Evolutionary conservation across 53 echinoderm and acorn worm species (phyloP), one percentile per base, ranked within the genome.

Genomic region (Stichopus horrens): DNA sequence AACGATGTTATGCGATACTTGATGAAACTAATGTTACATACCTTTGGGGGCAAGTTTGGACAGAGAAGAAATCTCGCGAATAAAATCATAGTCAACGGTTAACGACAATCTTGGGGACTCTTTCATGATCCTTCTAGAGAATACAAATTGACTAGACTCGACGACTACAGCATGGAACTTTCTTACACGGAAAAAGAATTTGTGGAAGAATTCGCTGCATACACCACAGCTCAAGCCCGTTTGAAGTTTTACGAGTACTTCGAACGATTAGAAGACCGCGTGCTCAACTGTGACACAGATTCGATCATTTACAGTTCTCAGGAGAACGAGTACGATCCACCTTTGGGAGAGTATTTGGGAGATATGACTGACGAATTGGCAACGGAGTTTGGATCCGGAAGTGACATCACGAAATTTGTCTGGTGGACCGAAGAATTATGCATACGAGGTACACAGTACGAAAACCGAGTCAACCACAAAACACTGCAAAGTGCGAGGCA

Each of bases 311-410:
- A 90, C 23, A 74, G 89, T 73, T 80, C 73, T 21, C 19, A 20
- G 5, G 63, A 86, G 3, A 9, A 16, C 5, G 90, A 86, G 9
- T 10, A 80, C 0, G 82, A 90, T 23, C 58, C 90, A 14, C 82
- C 54, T 4, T 90, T 87, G 0, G 92, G 92, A 13, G 74, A 78
- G 8, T 90, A 83, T 20, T 53, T 92, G 60, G 90, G 90, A 7
- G 92, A 92, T 54, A 92, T 92, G 90, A 92, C 92, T 90, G n/a
- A n/a, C n/a, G n/a, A n/a, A 14, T 57, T 92, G 4, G 75, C 71
- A 21, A 89, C 89, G 20, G 87, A 74, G 9, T 89, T 86, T 65
- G 92, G 92, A n/a, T 0, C 67, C 14, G 90, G 87, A 1, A 90
- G 89, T n/a, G 90, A 87, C 51, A 92, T 92, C 54, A 89, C 86